Conservation (phyloP, 2,888 invertebrate genomes). For the Panopea generosa region DNA sequence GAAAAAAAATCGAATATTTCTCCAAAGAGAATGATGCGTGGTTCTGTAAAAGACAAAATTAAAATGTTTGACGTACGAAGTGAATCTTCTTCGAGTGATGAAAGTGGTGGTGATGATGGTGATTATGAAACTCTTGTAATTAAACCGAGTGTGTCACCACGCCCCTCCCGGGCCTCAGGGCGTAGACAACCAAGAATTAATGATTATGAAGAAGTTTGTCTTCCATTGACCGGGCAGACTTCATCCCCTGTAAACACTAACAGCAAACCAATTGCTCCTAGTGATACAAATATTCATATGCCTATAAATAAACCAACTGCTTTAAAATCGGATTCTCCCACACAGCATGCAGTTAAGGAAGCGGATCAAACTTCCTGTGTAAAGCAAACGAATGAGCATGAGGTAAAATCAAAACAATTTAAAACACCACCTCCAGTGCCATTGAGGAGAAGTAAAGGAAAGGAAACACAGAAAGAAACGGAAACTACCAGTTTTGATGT, state of each 20-base stretch:
- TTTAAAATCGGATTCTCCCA: background rate
- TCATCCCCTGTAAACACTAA: background rate
- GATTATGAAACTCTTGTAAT: conserved; percentile 38
- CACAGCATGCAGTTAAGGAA: conserved; percentile 11
- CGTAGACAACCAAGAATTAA: conserved; percentile 20
- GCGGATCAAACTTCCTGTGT: conserved; percentile 19
- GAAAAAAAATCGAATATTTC: background rate
- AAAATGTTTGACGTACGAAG: conserved; percentile 41
- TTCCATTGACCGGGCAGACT: conserved; percentile 25
- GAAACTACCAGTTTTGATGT: conserved; percentile 19
- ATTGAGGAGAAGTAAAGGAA: conserved; percentile 13
- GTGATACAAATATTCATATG: conserved; percentile 14
- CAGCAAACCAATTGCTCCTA: conserved; percentile 6
- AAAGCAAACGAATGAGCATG: background rate
- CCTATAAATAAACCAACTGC: conserved; percentile 9
- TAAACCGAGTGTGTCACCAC: conserved; percentile 19
- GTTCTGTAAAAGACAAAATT: conserved; percentile 53
- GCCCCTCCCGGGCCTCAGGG: conserved; percentile 21
- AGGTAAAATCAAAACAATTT: conserved; percentile 17
- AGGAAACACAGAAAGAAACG: conserved; percentile 1
- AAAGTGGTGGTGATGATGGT: conserved; percentile 29
- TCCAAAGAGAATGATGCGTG: conserved; percentile 2
- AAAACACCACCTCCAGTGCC: conserved; percentile 40
- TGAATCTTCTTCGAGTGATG: conserved; percentile 32
- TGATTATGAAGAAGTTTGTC: conserved; percentile 55